Base-by-base conservation (phyloP, 2,797 vertebrate species). In the Enteromius paludinosus region DNA sequence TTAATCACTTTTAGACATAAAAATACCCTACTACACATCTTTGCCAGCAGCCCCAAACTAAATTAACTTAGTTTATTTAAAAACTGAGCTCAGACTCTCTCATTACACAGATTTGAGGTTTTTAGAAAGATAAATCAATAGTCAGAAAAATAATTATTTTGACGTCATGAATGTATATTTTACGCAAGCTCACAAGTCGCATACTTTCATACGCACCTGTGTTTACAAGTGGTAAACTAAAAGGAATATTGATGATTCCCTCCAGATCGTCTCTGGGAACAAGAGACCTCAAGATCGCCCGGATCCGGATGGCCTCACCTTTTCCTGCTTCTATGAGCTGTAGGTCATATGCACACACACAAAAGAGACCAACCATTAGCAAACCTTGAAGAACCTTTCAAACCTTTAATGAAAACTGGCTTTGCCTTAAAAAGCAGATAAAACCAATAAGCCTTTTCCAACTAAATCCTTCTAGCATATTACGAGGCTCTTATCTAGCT, bases 251-350 rank as follows among this genome's bases (percentile, higher is more conserved):
- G 90, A 99, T 96, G 83, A 99, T 95, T 43, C 97, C 98, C 88
- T 97, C 95, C 79, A 99, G 95, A 89, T 99, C 97, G 88, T 95
- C 95, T 80, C 97, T 65, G 0, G 97, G 97, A 88, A 99, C 95
- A 61, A 99, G 93, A 18, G 98, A 99, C 86, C 96, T 95, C 81
- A 99, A 91, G 93, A 99, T 98, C 70, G 96, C 96, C 83, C 97
- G 94, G 84, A 98, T 95, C 77, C 98, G 95, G 83, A 99, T 95
- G 78, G 97, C 97, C 85, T 99, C 98, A 33, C 96, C 96, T 94
- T 97, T 99, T 9, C 96, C 96, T 35, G 94, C 95, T 83, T 97
- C 94, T 90, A 99, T 98, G 86, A 99, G 88, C 98, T 99, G 86
- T 5, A 83, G 11, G 85, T 85, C 43, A 76, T 38, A 70, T 35